Conservation (phyloP, 2,888 invertebrate species). For the Ischnura elegans region DNA sequence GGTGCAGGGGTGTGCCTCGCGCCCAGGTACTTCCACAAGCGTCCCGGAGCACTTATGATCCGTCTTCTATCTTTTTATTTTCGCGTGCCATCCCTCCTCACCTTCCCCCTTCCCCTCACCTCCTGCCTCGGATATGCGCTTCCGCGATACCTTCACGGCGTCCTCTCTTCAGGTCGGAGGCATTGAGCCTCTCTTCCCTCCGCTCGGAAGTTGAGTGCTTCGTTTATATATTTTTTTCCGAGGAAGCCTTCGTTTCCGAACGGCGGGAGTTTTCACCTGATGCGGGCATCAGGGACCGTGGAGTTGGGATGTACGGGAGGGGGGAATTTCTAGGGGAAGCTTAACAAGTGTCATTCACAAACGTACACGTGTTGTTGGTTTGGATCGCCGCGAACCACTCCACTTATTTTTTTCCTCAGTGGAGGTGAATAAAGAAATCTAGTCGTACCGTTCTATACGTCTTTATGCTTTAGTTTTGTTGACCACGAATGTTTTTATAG, state of each 20-base stretch:
- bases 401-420: background rate
- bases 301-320: background rate
- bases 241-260: background rate
- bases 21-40: background rate
- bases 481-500: too few relatives aligned
- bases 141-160: background rate
- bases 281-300: background rate
- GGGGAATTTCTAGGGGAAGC: too few relatives aligned
- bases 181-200: background rate
- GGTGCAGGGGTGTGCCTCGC: background rate
- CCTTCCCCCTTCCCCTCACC: background rate
- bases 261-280: background rate
- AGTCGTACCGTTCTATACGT: background rate
- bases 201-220: background rate
- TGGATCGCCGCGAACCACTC: background rate
- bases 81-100: background rate
- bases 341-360: background rate
- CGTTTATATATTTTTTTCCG: background rate
- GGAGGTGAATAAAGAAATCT: background rate
- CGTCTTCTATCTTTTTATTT: background rate
- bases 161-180: background rate
- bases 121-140: background rate
- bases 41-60: background rate
- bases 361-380: background rate
- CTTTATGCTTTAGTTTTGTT: too few relatives aligned